These are phyloP conservation scores for Oryctes rhinoceros DNA, from an alignment of 1,140 invertebrate genomes.

Conservation along the genomic window DNA sequence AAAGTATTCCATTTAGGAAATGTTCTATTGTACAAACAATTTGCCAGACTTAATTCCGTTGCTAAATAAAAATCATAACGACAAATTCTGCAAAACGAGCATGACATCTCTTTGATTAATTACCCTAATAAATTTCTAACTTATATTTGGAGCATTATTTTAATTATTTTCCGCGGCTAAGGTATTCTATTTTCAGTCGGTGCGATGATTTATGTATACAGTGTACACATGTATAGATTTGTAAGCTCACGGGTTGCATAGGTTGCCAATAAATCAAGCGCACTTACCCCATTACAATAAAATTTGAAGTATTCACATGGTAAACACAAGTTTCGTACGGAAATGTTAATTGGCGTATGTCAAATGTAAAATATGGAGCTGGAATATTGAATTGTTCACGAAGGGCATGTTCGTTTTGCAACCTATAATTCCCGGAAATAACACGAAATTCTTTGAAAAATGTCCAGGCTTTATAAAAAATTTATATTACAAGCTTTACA, in stretches of 20 bases:
- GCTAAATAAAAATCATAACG: too few species aligned
- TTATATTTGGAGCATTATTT: not conserved
- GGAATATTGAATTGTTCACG: not conserved
- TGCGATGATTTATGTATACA: not conserved
- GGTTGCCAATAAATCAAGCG: not conserved
- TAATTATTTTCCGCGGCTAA: not conserved
- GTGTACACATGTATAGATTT: not conserved
- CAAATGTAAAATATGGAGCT: not conserved
- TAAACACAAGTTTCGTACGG: conserved; percentile 14
- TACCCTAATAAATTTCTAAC: too few species aligned
- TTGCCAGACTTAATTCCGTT: too few species aligned
- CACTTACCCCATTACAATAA: conserved; percentile 4
- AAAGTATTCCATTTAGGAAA: too few species aligned
- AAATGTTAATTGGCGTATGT: not conserved
- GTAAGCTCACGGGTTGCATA: not conserved
- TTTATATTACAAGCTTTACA: too few species aligned
- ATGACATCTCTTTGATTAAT: too few species aligned
- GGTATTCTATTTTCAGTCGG: not conserved
- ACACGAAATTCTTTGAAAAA: too few species aligned
- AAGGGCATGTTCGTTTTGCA: too few species aligned
- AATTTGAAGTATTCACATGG: not conserved
- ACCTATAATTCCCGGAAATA: too few species aligned
- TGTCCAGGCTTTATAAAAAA: too few species aligned
- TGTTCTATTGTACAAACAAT: too few species aligned
- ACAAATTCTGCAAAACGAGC: too few species aligned